Evolutionary conservation across 2,797 vertebrate species (phyloP).

Genomic region (Alcedo quadribrachys): DNA sequence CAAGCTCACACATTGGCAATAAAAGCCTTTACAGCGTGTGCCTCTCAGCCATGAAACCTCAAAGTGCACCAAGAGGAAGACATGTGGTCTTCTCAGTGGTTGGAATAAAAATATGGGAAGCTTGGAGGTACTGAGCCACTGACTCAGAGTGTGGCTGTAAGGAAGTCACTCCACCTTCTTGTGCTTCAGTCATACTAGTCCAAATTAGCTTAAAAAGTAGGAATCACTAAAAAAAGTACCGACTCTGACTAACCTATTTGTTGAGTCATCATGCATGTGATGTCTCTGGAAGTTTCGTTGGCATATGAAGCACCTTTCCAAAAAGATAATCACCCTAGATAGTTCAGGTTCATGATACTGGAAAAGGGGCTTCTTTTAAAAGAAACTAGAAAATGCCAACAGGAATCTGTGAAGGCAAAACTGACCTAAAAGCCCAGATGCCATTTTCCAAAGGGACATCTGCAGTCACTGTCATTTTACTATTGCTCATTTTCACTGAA

Average conservation of each 20-base stretch:
- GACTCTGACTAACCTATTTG: slow-evolving; percentile 29
- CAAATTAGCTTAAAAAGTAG: slow-evolving; percentile 36
- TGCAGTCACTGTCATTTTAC: neutral
- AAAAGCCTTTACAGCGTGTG: neutral
- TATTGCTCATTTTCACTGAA: neutral
- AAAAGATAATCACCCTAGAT: neutral
- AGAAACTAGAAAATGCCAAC: neutral
- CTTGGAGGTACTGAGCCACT: slow-evolving; percentile 9
- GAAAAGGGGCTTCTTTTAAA: neutral
- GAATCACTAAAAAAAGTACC: slow-evolving; percentile 2
- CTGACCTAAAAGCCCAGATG: neutral
- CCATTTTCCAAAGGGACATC: neutral
- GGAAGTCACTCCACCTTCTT: slow-evolving; percentile 49
- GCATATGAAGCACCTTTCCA: neutral
- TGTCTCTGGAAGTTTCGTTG: slow-evolving; percentile 7
- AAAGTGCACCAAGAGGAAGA: neutral
- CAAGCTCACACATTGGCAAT: neutral
- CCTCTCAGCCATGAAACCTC: slow-evolving; percentile 30
- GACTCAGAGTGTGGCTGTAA: slow-evolving; percentile 39
- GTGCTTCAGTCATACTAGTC: neutral
- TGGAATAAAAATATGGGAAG: slow-evolving; percentile 29
- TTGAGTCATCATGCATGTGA: slow-evolving; percentile 15
- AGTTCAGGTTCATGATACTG: neutral
- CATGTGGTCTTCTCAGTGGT: slow-evolving; percentile 25
- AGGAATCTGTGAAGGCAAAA: neutral